Evolutionary conservation across 2,797 vertebrate species (phyloP), one percentile per base, ranked within the genome.

Genomic region (Picus viridis): DNA sequence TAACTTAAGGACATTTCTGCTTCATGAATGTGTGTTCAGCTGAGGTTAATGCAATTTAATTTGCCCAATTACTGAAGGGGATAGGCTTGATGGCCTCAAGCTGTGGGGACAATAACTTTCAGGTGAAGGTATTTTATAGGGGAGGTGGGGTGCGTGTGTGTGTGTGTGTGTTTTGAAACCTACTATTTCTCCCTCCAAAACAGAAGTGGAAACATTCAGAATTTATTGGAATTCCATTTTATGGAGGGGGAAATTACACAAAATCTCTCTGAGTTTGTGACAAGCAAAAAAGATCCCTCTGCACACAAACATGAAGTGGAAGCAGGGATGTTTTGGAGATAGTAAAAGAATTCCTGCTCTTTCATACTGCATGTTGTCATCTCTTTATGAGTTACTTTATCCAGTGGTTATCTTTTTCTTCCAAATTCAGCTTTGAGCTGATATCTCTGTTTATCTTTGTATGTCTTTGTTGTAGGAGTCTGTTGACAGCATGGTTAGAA

Each of bases 91-190:
- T n/a, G 80, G 62, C 41, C 62, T 83, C 41, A 17, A 27, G n/a
- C 73, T 94, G 72, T 24, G 23, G 36, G 30, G 10, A 36, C 41
- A 56, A 23, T 17, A 51, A 41, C 14, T 68, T 56, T 22, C 64
- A 89, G 54, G 19, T 71, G 81, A 90, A 27, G 16, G 39, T 12
- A 45, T 45, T 71, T 11, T 59, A 32, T 0, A 29, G 24, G 47
- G 9, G 17, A 47, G 51, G 8, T 23, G 17, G 0, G 4, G 10
- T 2, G 6, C 4, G 12, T 2, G 5, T 43, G 0, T 5, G 10
- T 2, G 6, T 5, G 12, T 2, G 5, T 43, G 14, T 39, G 9
- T 70, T 72, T 80, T 65, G 54, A 74, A 84, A 8, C 11, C 16
- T 7, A 4, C 8, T 53, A 22, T 81, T 83, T 22, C 7, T 26